Conservation (phyloP, 2,113 vertebrate genomes). For the Pelecanoides urinatrix region DNA sequence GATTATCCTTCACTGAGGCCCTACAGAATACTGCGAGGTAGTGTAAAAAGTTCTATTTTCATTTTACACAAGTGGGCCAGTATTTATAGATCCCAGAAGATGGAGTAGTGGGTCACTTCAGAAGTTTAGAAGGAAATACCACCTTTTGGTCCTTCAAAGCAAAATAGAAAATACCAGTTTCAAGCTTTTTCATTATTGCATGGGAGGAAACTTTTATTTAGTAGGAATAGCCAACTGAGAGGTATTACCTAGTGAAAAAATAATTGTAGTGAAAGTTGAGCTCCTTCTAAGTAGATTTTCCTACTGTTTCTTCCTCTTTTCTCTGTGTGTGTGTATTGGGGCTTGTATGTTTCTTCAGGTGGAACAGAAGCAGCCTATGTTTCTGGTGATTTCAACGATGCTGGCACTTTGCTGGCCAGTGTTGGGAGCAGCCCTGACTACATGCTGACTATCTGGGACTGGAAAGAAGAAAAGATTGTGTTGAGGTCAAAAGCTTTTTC, state of each 20-base stretch:
- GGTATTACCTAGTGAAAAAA: background rate
- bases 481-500: slow-evolving; percentile 87
- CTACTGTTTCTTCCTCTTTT: background rate
- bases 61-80: background rate
- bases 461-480: slow-evolving; percentile 85
- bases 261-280: background rate
- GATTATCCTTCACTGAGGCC: slow-evolving; percentile 83
- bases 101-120: background rate
- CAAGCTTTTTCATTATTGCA: background rate
- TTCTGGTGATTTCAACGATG: slow-evolving; percentile 82
- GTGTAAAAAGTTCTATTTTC: background rate
- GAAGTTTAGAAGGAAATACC: background rate
- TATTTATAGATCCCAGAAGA: background rate
- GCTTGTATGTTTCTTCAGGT: slow-evolving; percentile 66
- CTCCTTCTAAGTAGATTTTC: background rate
- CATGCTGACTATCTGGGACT: slow-evolving; percentile 91
- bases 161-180: background rate
- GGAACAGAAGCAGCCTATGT: slow-evolving; percentile 83
- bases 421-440: slow-evolving; percentile 85
- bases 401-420: slow-evolving; percentile 85
- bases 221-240: background rate
- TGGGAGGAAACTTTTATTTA: background rate
- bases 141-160: background rate
- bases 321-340: background rate
- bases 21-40: slow-evolving; percentile 86